Percentiles rank a stretch among this genome's conserved stretches.
Evolutionary conservation across 2,113 vertebrate genomes (phyloP).

Genomic region (Crotalus horridus): DNA sequence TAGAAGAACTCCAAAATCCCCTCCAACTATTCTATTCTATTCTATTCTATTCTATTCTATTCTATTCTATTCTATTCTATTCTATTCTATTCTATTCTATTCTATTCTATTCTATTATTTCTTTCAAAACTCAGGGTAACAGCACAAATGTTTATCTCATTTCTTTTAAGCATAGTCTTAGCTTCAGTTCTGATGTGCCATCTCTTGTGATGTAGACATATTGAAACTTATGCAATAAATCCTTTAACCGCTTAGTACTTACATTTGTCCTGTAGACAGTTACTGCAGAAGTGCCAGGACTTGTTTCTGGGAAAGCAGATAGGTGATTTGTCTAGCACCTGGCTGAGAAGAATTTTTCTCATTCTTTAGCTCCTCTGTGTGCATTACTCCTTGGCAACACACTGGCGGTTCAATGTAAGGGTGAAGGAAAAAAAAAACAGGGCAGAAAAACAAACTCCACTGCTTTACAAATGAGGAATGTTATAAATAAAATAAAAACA

Average conservation of each 20-base stretch:
- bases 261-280: background rate
- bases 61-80: too few species aligned
- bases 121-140: background rate
- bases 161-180: background rate
- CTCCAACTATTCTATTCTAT: too few species aligned
- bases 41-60: too few species aligned
- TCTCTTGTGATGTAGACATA: background rate
- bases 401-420: background rate
- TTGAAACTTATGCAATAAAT: background rate
- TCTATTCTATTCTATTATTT: too few species aligned
- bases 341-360: slow-evolving; percentile 11
- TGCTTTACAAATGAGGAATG: slow-evolving; percentile 1
- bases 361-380: slow-evolving; percentile 5
- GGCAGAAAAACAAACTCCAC: background rate
- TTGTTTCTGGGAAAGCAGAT: background rate
- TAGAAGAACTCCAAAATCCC: too few species aligned
- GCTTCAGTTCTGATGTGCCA: background rate
- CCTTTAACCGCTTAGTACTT: background rate
- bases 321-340: slow-evolving; percentile 23
- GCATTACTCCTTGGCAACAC: background rate
- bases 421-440: background rate
- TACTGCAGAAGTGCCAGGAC: background rate
- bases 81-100: too few species aligned
- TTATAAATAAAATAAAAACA: slow-evolving; percentile 18
- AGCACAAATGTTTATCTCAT: background rate